Conservation (phyloP, 2,888 invertebrate species). For the Kuschelorhynchus macadamiae region DNA sequence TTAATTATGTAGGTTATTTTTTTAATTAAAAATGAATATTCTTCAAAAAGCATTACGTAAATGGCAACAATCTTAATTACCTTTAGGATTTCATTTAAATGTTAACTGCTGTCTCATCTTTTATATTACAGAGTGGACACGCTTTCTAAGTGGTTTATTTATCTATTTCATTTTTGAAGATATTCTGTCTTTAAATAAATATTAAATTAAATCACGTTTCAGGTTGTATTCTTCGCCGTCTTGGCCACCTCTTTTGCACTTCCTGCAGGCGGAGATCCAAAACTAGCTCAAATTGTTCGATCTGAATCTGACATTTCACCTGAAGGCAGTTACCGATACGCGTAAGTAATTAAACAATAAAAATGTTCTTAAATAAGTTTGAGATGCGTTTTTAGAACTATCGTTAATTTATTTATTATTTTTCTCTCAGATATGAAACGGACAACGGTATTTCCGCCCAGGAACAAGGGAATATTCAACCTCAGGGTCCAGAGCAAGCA, state of each 20-base stretch:
- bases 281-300: slow-evolving; percentile 37
- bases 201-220: slow-evolving; percentile 14
- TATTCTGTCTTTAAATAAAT: too few relatives aligned
- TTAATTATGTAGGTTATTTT: slow-evolving; percentile 8
- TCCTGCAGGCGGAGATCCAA: slow-evolving; percentile 39
- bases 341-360: slow-evolving; percentile 27
- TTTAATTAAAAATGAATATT: slow-evolving; percentile 1
- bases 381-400: background rate
- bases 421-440: slow-evolving; percentile 43
- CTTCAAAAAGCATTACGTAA: background rate
- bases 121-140: too few relatives aligned
- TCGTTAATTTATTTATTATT: background rate
- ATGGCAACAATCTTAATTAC: background rate
- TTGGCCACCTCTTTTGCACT: slow-evolving; percentile 26
- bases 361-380: background rate
- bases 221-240: slow-evolving; percentile 21
- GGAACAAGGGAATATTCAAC: slow-evolving; percentile 47
- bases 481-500: slow-evolving; percentile 44
- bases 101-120: too few relatives aligned
- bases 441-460: slow-evolving; percentile 45
- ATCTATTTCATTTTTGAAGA: too few relatives aligned
- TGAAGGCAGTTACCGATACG: slow-evolving; percentile 46
- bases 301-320: slow-evolving; percentile 40
- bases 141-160: too few relatives aligned
- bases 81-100: background rate